phyloP scores from a whole-genome alignment of 2,797 vertebrate species.

The Echiichthys vipera region DNA sequence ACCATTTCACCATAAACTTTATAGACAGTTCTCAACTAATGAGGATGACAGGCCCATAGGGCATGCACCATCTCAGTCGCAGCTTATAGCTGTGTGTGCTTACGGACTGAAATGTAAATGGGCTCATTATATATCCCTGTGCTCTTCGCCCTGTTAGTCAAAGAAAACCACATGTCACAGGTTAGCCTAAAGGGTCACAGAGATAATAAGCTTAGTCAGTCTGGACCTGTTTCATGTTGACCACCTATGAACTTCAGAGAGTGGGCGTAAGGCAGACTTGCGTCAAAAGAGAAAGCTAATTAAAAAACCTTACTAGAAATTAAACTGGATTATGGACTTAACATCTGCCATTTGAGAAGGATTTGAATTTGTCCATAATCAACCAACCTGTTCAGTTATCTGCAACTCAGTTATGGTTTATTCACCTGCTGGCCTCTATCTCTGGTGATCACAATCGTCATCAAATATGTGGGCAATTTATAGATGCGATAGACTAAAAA shows the following conservation, averaged over 20 bases:
- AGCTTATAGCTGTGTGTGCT: slow-evolving; percentile 49
- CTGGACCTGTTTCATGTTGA: slow-evolving; percentile 68
- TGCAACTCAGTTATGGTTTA: not conserved
- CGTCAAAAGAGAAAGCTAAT: slow-evolving; percentile 50
- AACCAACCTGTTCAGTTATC: not conserved
- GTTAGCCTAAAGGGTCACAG: slow-evolving; percentile 59
- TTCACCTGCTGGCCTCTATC: not conserved
- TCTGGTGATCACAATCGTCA: not conserved
- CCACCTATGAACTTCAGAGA: slow-evolving; percentile 53
- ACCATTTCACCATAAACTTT: slow-evolving; percentile 49
- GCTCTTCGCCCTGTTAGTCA: slow-evolving; percentile 57
- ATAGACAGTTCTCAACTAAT: slow-evolving; percentile 66
- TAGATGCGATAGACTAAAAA: not conserved
- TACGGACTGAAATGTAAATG: slow-evolving; percentile 80
- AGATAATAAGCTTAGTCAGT: slow-evolving; percentile 79
- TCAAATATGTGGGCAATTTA: slow-evolving; percentile 13
- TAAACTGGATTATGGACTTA: slow-evolving; percentile 20
- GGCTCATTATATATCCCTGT: slow-evolving; percentile 78
- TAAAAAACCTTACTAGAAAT: slow-evolving; percentile 54
- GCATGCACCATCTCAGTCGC: slow-evolving; percentile 35
- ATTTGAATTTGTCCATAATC: not conserved
- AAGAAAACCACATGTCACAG: slow-evolving; percentile 61
- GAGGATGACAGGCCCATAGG: slow-evolving; percentile 62
- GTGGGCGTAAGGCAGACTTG: slow-evolving; percentile 30
- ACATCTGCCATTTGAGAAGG: slow-evolving; percentile 18